Conservation (phyloP, 2,888 invertebrate genomes). For the Zaprionus lineosus region DNA sequence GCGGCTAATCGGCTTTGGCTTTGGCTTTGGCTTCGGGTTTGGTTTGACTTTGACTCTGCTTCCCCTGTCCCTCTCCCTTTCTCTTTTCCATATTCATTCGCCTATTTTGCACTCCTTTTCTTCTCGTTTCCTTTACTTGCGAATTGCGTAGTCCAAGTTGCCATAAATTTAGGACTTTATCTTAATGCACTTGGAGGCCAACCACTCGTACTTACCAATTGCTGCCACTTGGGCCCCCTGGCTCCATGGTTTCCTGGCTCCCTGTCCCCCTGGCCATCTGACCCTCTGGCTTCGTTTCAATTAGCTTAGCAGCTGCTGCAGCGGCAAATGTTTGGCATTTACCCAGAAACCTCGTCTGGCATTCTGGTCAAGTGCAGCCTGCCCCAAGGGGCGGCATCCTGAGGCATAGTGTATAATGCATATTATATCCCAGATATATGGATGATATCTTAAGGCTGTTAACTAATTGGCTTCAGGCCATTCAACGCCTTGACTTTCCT, state of each 20-base stretch:
- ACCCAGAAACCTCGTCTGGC: too few relatives aligned
- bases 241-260: too few relatives aligned
- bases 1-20: constrained; percentile 67
- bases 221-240: too few relatives aligned
- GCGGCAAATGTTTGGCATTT: constrained; percentile 9
- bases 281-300: background rate
- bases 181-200: constrained; percentile 41
- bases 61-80: constrained; percentile 3
- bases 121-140: background rate
- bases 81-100: background rate
- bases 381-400: too few relatives aligned
- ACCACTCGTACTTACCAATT: background rate
- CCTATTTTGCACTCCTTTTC: constrained; percentile 6
- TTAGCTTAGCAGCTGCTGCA: constrained; percentile 16
- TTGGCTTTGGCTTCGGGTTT: constrained; percentile 45
- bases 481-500: too few relatives aligned
- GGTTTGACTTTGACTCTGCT: constrained; percentile 6
- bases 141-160: constrained; percentile 12
- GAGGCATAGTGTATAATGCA: too few relatives aligned
- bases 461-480: too few relatives aligned
- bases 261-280: too few relatives aligned
- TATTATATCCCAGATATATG: too few relatives aligned
- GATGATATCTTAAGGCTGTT: too few relatives aligned
- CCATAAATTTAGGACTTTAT: constrained; percentile 30
- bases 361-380: too few relatives aligned